Conservation (phyloP, 2,888 invertebrate species). For the Mamestra brassicae region DNA sequence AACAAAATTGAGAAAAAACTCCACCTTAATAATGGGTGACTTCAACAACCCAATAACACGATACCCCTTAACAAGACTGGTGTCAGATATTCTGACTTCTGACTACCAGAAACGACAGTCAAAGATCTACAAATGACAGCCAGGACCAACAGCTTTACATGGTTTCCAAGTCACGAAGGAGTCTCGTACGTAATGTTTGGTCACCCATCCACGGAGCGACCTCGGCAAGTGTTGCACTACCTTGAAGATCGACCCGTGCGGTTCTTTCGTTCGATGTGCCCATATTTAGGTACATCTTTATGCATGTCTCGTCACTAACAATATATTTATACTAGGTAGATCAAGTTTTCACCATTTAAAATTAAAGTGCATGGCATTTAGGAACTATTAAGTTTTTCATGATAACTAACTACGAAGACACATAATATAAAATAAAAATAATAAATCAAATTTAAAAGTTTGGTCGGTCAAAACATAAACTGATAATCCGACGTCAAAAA, state of each 20-base stretch:
- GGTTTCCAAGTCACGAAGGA: no score
- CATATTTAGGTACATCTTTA: no score
- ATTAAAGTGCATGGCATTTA: constrained; percentile 41
- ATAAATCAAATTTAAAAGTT: not conserved
- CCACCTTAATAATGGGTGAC: not conserved
- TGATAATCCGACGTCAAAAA: not conserved
- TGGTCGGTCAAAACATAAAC: not conserved
- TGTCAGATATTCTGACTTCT: not conserved
- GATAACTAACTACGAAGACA: not conserved
- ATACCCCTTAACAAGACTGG: not conserved
- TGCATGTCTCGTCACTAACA: not conserved
- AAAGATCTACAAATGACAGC: not conserved
- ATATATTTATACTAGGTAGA: not conserved
- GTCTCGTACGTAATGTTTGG: not conserved
- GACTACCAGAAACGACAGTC: not conserved
- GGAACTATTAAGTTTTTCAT: constrained; percentile 43
- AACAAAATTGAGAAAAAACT: not conserved
- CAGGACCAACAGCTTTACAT: no score
- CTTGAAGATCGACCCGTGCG: not conserved
- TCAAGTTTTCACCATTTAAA: constrained; percentile 36
- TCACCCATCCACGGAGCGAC: not conserved
- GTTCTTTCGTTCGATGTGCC: not conserved
- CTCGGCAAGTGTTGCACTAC: not conserved
- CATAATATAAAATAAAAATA: not conserved
- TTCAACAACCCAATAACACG: not conserved